Conservation (phyloP, 2,888 invertebrate species). For the Notocelia uddmanniana region DNA sequence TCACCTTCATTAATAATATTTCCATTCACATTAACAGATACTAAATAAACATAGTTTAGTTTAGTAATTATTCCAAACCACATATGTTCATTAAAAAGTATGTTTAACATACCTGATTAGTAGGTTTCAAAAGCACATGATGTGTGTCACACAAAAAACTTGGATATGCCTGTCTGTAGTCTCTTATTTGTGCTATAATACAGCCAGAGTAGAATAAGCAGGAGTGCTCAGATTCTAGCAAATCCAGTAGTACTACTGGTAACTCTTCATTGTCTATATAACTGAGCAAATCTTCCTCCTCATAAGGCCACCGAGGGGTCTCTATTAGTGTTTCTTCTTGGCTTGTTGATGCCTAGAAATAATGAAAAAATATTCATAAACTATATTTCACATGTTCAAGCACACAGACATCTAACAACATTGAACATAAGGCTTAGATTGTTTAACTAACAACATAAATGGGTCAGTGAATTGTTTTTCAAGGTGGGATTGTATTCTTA, state of each 20-base stretch:
- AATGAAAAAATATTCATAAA: conserved; percentile 48
- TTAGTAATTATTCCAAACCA: background rate
- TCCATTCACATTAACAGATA: background rate
- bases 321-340: conserved; percentile 90
- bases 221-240: conserved; percentile 93
- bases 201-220: conserved; percentile 96
- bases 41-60: background rate
- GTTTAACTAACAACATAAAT: too few relatives aligned
- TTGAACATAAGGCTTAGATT: too few relatives aligned
- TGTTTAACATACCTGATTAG: conserved; percentile 88
- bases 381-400: background rate
- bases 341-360: conserved; percentile 60
- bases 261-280: conserved; percentile 96
- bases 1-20: background rate
- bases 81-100: background rate
- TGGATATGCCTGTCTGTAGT: conserved; percentile 93
- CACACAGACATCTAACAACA: too few relatives aligned
- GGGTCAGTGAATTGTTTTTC: too few relatives aligned
- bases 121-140: conserved; percentile 95
- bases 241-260: conserved; percentile 94
- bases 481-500: background rate
- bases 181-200: conserved; percentile 95
- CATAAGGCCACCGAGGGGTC: conserved; percentile 94
- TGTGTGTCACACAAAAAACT: conserved; percentile 92
- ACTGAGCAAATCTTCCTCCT: conserved; percentile 94